These are phyloP conservation scores for Patagioenas fasciata DNA, from an alignment of 2,113 vertebrate genomes.

Conservation along the genomic window DNA sequence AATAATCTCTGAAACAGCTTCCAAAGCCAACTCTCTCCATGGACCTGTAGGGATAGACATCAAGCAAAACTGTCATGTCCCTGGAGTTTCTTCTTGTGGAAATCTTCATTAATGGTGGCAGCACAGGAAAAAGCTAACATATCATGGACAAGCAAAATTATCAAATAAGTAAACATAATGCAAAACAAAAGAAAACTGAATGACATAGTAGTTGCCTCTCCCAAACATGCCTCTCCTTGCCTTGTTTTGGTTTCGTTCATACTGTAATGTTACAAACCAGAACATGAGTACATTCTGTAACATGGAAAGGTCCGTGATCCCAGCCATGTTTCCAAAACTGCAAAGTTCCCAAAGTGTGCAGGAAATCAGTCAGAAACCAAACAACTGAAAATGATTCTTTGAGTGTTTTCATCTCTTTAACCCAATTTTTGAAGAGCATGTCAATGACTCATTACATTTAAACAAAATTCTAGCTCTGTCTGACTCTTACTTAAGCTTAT, in stretches of 20 bases:
- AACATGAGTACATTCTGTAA: background rate
- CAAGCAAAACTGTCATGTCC: background rate
- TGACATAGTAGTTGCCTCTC: background rate
- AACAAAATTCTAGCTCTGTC: background rate
- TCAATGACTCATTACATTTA: background rate
- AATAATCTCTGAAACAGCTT: background rate
- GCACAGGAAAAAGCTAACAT: background rate
- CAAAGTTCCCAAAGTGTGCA: background rate
- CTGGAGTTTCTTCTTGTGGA: background rate
- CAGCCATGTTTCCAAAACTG: background rate
- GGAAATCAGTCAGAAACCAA: background rate
- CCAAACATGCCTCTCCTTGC: fast-evolving
- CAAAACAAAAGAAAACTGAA: background rate
- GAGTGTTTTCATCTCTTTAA: background rate
- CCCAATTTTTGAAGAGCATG: background rate
- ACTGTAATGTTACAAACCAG: background rate
- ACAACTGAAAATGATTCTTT: background rate
- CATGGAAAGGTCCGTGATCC: fast-evolving
- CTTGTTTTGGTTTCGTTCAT: background rate
- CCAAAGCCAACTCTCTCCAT: background rate
- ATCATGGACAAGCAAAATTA: background rate
- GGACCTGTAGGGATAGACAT: background rate
- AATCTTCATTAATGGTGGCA: background rate
- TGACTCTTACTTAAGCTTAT: background rate
- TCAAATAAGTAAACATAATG: background rate